These are phyloP conservation scores for Tenrec ecaudatus DNA, from an alignment of 2,113 vertebrate species.

Conservation along the genomic window DNA sequence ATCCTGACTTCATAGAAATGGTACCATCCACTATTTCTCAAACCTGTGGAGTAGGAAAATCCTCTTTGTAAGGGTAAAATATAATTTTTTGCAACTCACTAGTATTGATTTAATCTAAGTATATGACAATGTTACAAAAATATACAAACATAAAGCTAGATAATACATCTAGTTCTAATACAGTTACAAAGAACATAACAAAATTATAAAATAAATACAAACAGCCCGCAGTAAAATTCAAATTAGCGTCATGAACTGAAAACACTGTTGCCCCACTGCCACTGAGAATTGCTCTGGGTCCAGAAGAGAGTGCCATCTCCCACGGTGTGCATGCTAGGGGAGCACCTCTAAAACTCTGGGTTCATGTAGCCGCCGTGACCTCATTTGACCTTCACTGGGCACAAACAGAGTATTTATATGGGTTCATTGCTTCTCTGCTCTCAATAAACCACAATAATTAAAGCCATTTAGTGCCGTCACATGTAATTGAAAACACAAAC, in stretches of 20 bases:
- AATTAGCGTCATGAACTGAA: not conserved
- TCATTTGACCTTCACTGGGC: conserved; percentile 27
- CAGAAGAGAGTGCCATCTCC: not conserved
- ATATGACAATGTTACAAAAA: conserved; percentile 5
- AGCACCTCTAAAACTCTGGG: not conserved
- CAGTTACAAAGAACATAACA: not conserved
- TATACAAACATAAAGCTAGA: conserved; percentile 7
- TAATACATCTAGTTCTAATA: not conserved
- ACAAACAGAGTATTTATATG: not conserved
- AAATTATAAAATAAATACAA: conserved; percentile 6
- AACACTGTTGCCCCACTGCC: not conserved
- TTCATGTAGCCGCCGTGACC: not conserved
- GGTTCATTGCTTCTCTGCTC: not conserved
- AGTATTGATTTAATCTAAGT: conserved; percentile 5
- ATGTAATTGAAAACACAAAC: not conserved
- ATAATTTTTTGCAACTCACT: not conserved
- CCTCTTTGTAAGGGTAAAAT: conserved; percentile 4
- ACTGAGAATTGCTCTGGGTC: not conserved
- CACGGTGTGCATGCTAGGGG: not conserved
- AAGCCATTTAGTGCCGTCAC: not conserved
- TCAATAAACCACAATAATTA: conserved; percentile 3
- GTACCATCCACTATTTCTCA: not conserved
- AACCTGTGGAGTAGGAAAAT: not conserved
- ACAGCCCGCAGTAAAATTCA: conserved; percentile 24
- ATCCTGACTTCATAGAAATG: not conserved